These are phyloP conservation scores for Montipora cactus DNA, from an alignment of 64 coral and sea anemone species.

Conservation along the genomic window DNA sequence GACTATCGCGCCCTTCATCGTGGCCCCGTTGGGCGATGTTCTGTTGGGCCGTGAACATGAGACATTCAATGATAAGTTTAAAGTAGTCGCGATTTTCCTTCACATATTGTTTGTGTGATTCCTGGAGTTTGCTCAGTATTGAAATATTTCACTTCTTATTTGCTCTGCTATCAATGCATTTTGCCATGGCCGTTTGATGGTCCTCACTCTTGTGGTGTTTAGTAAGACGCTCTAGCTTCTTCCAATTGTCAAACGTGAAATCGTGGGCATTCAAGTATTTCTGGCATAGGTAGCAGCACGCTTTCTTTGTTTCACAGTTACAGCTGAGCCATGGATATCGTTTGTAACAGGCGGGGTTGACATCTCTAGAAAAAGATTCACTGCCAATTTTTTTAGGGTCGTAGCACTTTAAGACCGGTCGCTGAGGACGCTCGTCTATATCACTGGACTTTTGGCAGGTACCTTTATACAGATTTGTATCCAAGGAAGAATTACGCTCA, in stretches of 20 bases:
- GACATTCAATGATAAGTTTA: slow-evolving; percentile 39
- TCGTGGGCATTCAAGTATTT: slow-evolving; percentile 36
- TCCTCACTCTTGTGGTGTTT: slow-evolving; percentile 40
- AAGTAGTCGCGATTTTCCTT: slow-evolving; percentile 53
- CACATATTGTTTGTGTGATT: slow-evolving; percentile 50
- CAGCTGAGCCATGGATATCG: slow-evolving; percentile 43
- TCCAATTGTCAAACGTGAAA: slow-evolving; percentile 55
- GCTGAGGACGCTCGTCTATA: slow-evolving; percentile 8
- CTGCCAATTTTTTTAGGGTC: slow-evolving; percentile 43
- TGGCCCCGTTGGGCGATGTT: slow-evolving; percentile 45
- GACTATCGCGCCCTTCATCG: slow-evolving; percentile 39
- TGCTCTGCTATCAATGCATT: slow-evolving; percentile 26
- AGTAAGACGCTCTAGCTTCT: slow-evolving; percentile 17
- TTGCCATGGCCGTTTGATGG: slow-evolving; percentile 45
- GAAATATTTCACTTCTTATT: slow-evolving; percentile 39
- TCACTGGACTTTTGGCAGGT: slow-evolving; percentile 10
- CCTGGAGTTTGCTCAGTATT: slow-evolving; percentile 45
- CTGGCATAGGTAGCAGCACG: neutral
- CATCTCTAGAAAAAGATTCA: slow-evolving; percentile 53
- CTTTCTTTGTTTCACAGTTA: neutral
- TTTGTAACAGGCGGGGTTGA: slow-evolving; percentile 35
- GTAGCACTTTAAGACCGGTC: slow-evolving; percentile 34
- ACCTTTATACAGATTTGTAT: neutral
- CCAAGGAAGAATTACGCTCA: slow-evolving; percentile 23
- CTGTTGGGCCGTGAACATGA: slow-evolving; percentile 49